Conservation (phyloP, 2,888 invertebrate species). For the Diachrysia chrysitis region DNA sequence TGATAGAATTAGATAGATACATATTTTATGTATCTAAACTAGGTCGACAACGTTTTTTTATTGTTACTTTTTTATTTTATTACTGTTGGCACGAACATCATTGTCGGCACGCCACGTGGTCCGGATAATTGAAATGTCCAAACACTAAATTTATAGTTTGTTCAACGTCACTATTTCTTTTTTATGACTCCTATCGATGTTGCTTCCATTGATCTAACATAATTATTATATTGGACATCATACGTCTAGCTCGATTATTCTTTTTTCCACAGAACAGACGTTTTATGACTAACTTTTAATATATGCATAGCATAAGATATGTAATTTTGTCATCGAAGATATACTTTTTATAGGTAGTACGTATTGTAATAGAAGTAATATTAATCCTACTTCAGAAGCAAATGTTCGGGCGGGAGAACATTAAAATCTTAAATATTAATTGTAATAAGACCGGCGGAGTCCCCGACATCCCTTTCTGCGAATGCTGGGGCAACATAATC, state of each 20-base stretch:
- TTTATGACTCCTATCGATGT: conserved; percentile 72
- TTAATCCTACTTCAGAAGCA: conserved; percentile 47
- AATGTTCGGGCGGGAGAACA: conserved; percentile 67
- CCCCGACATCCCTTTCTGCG: conserved; percentile 82
- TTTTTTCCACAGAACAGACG: conserved; percentile 50
- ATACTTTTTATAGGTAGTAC: conserved; percentile 7
- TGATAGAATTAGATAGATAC: conserved; percentile 70
- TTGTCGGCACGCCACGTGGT: conserved; percentile 86
- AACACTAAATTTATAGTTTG: conserved; percentile 86
- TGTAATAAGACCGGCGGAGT: conserved; percentile 78
- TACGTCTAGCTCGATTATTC: conserved; percentile 46
- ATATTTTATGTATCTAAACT: conserved; percentile 69
- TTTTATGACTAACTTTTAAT: conserved; percentile 50
- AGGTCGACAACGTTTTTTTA: conserved; percentile 69
- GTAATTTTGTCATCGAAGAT: conserved; percentile 31
- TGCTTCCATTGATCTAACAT: conserved; percentile 62
- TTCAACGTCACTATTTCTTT: conserved; percentile 77
- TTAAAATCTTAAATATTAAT: conserved; percentile 85
- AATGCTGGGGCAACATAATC: conserved; percentile 85
- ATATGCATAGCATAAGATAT: conserved; percentile 35
- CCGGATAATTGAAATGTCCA: conserved; percentile 88
- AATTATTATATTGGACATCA: conserved; percentile 55
- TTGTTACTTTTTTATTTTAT: conserved; percentile 81
- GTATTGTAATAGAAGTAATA: conserved; percentile 22
- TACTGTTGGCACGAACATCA: conserved; percentile 85